A percentile compares a stretch with the other conserved stretches of the same genome.
phyloP scores from a whole-genome alignment of 2,888 invertebrate genomes.

The Imbricaverruca yamaguchii region DNA sequence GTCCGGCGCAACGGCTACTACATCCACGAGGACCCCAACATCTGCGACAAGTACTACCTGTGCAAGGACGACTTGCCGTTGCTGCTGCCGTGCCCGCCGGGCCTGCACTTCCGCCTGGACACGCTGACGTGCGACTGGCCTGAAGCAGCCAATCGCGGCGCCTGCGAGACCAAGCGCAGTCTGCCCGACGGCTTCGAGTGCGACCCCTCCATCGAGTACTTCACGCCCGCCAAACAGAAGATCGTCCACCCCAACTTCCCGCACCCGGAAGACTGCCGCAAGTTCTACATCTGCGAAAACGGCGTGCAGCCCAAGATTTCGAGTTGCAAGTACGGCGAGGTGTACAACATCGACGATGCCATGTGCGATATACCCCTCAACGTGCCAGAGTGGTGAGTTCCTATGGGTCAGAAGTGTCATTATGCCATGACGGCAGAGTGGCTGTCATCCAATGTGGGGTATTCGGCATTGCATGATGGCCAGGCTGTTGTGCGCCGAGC shows the following conservation, averaged over 20 bases:
- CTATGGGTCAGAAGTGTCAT: too few species aligned
- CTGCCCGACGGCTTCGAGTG: conserved; percentile 64
- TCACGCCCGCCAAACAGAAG: conserved; percentile 59
- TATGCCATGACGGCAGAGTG: too few species aligned
- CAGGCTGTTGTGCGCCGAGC: too few species aligned
- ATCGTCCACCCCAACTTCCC: conserved; percentile 78
- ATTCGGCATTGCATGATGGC: too few species aligned
- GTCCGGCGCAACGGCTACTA: conserved; percentile 85
- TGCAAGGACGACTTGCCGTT: conserved; percentile 63
- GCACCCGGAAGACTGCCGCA: conserved; percentile 79
- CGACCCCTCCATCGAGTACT: conserved; percentile 56
- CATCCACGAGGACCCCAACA: conserved; percentile 70
- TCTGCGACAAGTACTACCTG: conserved; percentile 83
- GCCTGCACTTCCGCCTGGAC: conserved; percentile 82
- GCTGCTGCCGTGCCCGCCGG: conserved; percentile 64
- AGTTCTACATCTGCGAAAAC: conserved; percentile 84
- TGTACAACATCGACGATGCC: conserved; percentile 79
- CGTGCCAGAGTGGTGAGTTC: conserved; percentile 31
- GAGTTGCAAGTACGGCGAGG: conserved; percentile 76
- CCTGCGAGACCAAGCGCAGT: conserved; percentile 46
- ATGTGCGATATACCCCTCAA: conserved; percentile 49
- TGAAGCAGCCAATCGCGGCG: conserved; percentile 64
- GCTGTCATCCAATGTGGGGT: too few species aligned
- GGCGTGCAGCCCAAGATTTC: conserved; percentile 76
- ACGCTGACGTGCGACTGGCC: conserved; percentile 88